Percentiles rank a stretch among this genome's conserved stretches.
phyloP scores from a whole-genome alignment of 2,888 invertebrate genomes.

The Sarcophaga caerulescens region DNA sequence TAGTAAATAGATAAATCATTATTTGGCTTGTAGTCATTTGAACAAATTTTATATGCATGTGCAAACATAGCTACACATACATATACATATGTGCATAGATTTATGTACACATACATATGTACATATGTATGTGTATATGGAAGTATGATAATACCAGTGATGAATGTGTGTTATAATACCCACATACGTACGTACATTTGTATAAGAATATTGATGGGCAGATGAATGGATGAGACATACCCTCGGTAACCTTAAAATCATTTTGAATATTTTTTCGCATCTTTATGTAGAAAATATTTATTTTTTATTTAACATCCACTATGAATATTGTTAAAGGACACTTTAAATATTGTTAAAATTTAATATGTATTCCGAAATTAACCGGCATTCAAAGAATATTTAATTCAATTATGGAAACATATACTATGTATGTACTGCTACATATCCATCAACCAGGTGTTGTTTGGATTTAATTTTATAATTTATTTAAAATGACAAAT shows the following conservation, averaged over 20 bases:
- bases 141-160: neutral
- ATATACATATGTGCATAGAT: neutral
- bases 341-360: conserved; percentile 46
- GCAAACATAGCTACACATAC: neutral
- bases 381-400: neutral
- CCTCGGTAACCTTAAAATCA: neutral
- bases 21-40: conserved; percentile 51
- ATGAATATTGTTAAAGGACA: neutral
- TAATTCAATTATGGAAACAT: neutral
- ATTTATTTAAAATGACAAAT: neutral
- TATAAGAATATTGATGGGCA: neutral
- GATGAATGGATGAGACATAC: neutral
- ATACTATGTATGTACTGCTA: too few relatives aligned
- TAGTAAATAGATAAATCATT: conserved; percentile 66
- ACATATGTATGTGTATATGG: neutral
- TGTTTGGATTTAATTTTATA: neutral
- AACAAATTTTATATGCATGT: conserved; percentile 34
- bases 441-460: too few relatives aligned
- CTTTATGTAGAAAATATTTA: neutral
- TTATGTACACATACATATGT: neutral
- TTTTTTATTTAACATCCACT: conserved; percentile 8
- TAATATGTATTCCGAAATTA: conserved; percentile 11
- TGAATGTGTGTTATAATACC: neutral
- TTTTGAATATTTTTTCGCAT: conserved; percentile 21
- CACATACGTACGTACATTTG: neutral